Conservation (phyloP, 2,797 vertebrate species). For the Neoniphon sammara region DNA sequence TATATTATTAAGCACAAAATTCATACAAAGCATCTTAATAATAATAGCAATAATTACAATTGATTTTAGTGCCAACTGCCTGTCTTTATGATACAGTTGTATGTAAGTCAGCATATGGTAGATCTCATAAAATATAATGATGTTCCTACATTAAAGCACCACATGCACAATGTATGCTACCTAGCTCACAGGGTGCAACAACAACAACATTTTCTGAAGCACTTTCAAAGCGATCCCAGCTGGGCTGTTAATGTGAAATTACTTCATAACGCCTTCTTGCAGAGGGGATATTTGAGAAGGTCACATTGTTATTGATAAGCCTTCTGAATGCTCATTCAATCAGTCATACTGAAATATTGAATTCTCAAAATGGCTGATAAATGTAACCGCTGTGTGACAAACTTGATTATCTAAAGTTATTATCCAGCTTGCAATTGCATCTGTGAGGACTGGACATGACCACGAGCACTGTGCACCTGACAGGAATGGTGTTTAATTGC, state of each 20-base stretch:
- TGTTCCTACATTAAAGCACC: no score
- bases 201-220: constrained; percentile 20
- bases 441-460: background rate
- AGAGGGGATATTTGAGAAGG: constrained; percentile 19
- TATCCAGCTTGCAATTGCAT: constrained; percentile 12
- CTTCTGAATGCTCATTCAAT: constrained; percentile 24
- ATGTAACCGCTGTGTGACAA: constrained; percentile 6
- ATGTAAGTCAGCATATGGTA: no score
- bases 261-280: constrained; percentile 3
- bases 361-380: constrained; percentile 2
- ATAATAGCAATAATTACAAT: no score
- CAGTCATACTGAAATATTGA: constrained; percentile 7
- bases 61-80: no score
- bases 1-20: no score
- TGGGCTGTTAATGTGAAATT: background rate
- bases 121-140: no score
- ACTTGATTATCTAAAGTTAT: constrained; percentile 2
- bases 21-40: no score
- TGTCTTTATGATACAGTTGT: no score
- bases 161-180: no score
- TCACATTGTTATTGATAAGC: constrained; percentile 21
- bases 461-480: background rate
- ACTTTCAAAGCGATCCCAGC: constrained; percentile 1
- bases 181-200: no score
- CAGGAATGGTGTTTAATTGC: background rate